Conservation (phyloP, 2,797 vertebrate species). For the Pangasius macronema region DNA sequence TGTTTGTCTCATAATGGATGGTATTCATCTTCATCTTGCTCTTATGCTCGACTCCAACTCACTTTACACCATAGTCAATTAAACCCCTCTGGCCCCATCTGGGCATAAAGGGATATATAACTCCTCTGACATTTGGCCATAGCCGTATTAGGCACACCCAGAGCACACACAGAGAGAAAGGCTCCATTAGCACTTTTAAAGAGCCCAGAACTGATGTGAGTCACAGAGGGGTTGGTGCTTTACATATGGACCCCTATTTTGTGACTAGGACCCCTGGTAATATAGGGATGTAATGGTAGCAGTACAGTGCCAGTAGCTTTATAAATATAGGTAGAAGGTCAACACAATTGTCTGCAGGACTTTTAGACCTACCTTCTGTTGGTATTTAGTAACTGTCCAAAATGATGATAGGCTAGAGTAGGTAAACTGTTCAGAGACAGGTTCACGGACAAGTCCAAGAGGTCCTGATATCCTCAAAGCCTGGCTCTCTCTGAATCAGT, state of each 20-base stretch:
- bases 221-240: conserved; percentile 54
- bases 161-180: conserved; percentile 61
- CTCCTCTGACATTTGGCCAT: conserved; percentile 78
- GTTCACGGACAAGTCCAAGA: conserved; percentile 6
- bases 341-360: not conserved
- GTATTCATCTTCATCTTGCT: conserved; percentile 79
- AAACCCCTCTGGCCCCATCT: conserved; percentile 75
- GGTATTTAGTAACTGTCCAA: not conserved
- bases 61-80: conserved; percentile 80
- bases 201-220: conserved; percentile 56
- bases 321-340: not conserved
- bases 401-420: not conserved
- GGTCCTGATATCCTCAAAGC: conserved; percentile 10
- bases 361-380: not conserved
- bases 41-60: conserved; percentile 77
- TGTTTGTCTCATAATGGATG: conserved; percentile 80
- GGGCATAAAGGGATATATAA: conserved; percentile 80
- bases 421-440: conserved; percentile 30
- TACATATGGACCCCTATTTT: conserved; percentile 37
- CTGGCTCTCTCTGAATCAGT: conserved; percentile 29
- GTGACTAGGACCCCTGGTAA: conserved; percentile 23
- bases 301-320: not conserved
- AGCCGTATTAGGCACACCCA: conserved; percentile 77
- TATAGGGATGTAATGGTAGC: conserved; percentile 20
- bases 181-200: conserved; percentile 59